A percentile compares a stretch with the other conserved stretches of the same genome.
These are phyloP conservation scores for Lordiphosa clarofinis DNA, from an alignment of 1,140 invertebrate genomes.

Conservation along the genomic window DNA sequence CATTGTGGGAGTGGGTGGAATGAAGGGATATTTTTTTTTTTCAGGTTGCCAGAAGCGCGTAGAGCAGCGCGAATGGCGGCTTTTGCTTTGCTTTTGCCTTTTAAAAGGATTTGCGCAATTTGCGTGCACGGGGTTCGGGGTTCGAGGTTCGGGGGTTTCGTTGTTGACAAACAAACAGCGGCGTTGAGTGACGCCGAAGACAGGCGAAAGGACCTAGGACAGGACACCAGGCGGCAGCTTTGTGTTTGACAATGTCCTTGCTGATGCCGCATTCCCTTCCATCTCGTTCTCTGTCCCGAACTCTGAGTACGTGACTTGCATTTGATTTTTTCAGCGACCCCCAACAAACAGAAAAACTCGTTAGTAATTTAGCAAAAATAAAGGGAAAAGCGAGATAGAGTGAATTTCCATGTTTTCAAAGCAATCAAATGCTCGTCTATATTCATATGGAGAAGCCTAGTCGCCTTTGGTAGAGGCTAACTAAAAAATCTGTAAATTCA, in stretches of 20 bases:
- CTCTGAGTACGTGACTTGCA: slow-evolving; percentile 65
- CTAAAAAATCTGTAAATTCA: slow-evolving; percentile 39
- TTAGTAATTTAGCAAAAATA: slow-evolving; percentile 66
- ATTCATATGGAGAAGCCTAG: slow-evolving; percentile 47
- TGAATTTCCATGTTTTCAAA: slow-evolving; percentile 47
- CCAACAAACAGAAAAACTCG: slow-evolving; percentile 53
- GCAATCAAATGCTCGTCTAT: slow-evolving; percentile 69
- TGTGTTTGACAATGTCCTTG: slow-evolving; percentile 76
- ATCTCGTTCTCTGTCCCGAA: slow-evolving; percentile 3
- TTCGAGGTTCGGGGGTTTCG: slow-evolving; percentile 5
- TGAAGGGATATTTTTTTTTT: too few relatives aligned
- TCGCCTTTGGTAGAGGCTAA: slow-evolving; percentile 17
- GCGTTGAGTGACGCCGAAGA: slow-evolving; percentile 70
- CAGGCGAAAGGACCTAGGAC: slow-evolving; percentile 54
- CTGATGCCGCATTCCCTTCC: slow-evolving; percentile 51
- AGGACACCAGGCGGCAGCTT: slow-evolving; percentile 45
- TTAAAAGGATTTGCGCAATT: slow-evolving; percentile 76
- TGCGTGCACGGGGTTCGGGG: slow-evolving; percentile 37
- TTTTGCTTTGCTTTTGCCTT: slow-evolving; percentile 48
- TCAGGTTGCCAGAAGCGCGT: slow-evolving; percentile 36
- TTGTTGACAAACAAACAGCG: slow-evolving; percentile 73
- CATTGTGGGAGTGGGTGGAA: slow-evolving; percentile 24
- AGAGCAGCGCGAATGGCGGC: slow-evolving; percentile 33
- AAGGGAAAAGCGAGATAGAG: slow-evolving; percentile 12
- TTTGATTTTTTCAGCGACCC: slow-evolving; percentile 38